Evolutionary conservation across 2,888 invertebrate genomes (phyloP), one percentile per base, ranked within the genome.

Genomic region (Drosophila neutralis): DNA sequence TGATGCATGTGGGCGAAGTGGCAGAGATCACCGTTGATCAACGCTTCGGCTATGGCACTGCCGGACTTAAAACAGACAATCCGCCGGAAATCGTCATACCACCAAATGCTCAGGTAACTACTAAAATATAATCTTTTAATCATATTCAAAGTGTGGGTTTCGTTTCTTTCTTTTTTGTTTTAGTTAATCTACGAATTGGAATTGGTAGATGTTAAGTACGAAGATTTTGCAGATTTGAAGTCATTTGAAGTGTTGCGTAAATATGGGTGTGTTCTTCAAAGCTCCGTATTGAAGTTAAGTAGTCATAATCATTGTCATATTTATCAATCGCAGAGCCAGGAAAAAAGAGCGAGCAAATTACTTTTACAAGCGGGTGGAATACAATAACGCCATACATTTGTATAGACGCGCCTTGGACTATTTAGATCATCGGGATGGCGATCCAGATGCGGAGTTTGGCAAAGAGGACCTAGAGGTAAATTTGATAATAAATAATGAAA

Each of bases 311-410:
- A n/a, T 8, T 18, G 10, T 35, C 11, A 54, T 42, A 5, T n/a
- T 49, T 11, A 1, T 21, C 6, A 21, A 68, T 87, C 45, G 64
- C 84, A 96, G 96, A 18, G 95, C 95, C 83, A 94, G 94, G 69
- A 97, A 97, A 91, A 95, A 97, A 72, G 96, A 97, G 86, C 95
- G 97, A 64, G 98, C 98, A 8, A 98, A 98, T 93, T 97, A 97
- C 95, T 97, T 97, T 96, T 98, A 97, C 91, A 94, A 95, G 29
- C 95, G 98, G 56, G 95, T 95, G 31, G 98, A 98, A 89, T 95
- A 95, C 62, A 95, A 95, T 38, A 94, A 96, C 29, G 97, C 98
- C 1, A 96, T 98, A 66, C 97, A 97, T 89, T 95, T 97, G 83
- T 98, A 98, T 92, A 94, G 97, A 83, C 95, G 97, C 75, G 97